Conservation (phyloP, 2,888 invertebrate genomes). For the Schizaphis graminum region DNA sequence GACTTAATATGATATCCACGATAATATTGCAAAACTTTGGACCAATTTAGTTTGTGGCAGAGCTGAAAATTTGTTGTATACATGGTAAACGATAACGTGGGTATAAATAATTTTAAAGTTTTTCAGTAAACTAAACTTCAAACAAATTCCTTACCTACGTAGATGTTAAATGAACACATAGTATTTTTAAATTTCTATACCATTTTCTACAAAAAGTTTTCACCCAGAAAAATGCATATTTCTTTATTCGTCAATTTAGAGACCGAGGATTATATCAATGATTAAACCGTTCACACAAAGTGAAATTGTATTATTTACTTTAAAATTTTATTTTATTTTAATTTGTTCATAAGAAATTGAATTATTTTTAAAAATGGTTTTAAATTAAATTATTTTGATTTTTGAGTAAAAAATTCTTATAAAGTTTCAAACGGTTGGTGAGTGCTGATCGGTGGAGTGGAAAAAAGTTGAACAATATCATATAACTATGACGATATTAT, state of each 20-base stretch:
- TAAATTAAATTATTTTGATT: not conserved
- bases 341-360: not conserved
- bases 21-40: not conserved
- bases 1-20: not conserved
- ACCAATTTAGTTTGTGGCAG: not conserved
- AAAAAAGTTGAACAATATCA: not conserved
- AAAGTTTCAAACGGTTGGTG: not conserved
- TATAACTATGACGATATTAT: not conserved
- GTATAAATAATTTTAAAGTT: not conserved
- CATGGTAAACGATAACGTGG: not conserved
- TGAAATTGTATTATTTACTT: not conserved
- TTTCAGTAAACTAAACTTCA: not conserved
- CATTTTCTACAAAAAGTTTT: not conserved
- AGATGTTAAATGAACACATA: not conserved
- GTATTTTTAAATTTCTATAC: not conserved
- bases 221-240: not conserved
- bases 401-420: not conserved
- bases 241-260: not conserved
- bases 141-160: not conserved
- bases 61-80: not conserved
- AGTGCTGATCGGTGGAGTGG: not conserved
- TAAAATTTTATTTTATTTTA: not conserved
- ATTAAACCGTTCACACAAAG: not conserved
- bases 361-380: not conserved
- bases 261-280: not conserved